These are phyloP conservation scores for Diarsia rubi DNA, from an alignment of 2,888 invertebrate genomes.

Conservation along the genomic window DNA sequence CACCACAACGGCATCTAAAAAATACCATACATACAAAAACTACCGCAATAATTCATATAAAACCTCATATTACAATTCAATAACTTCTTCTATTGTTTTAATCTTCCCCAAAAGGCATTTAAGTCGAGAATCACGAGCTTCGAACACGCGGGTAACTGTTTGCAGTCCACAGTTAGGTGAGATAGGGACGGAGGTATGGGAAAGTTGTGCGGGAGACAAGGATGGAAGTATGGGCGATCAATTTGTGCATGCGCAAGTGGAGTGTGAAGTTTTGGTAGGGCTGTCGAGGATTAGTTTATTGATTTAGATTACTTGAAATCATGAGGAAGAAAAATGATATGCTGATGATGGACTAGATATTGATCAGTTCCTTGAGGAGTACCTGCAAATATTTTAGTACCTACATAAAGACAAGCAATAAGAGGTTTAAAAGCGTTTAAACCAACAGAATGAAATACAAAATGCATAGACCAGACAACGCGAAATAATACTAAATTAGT, in stretches of 20 bases:
- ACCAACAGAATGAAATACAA: not conserved
- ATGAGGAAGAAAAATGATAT: no score
- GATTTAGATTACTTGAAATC: not conserved
- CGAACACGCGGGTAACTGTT: slow-evolving; percentile 80
- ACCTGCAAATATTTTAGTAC: no score
- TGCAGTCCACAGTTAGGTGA: slow-evolving; percentile 81
- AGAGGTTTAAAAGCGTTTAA: not conserved
- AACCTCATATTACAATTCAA: slow-evolving; percentile 36
- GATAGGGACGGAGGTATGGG: slow-evolving; percentile 70
- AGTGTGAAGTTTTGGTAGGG: slow-evolving; percentile 83
- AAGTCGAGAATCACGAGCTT: slow-evolving; percentile 63
- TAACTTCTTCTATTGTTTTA: slow-evolving; percentile 59
- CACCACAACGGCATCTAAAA: slow-evolving; percentile 11
- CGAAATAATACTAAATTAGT: not conserved
- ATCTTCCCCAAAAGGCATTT: slow-evolving; percentile 67
- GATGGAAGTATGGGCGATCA: slow-evolving; percentile 75
- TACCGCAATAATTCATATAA: slow-evolving; percentile 4
- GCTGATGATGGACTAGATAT: not conserved
- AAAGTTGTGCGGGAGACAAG: slow-evolving; percentile 57
- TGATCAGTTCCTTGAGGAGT: no score
- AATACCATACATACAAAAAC: not conserved
- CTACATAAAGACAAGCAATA: no score
- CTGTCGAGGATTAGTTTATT: slow-evolving; percentile 63
- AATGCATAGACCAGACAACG: not conserved
- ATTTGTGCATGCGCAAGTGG: slow-evolving; percentile 86